These are phyloP conservation scores for Leucoraja ocellata DNA, from an alignment of 2,797 vertebrate species.

Conservation along the genomic window DNA sequence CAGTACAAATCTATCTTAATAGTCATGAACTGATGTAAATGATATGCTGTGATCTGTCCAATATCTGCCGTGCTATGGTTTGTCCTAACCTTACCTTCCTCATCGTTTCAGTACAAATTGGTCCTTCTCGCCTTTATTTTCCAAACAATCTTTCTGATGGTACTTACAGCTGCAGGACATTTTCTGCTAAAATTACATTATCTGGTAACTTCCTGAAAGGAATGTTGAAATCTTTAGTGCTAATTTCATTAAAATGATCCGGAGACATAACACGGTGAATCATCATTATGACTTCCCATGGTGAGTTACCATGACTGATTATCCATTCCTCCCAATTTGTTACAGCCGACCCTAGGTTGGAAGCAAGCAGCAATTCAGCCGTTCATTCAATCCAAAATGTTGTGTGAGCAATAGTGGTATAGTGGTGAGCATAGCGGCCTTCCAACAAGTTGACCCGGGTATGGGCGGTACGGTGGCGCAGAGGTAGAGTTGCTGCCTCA, in stretches of 20 bases:
- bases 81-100: not conserved
- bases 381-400: not conserved
- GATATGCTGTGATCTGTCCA: not conserved
- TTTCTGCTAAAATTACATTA: not conserved
- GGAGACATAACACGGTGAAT: not conserved
- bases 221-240: not conserved
- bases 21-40: not conserved
- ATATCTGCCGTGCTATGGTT: not conserved
- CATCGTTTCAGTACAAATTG: not conserved
- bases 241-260: not conserved
- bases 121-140: not conserved
- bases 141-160: not conserved
- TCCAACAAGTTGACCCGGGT: no score
- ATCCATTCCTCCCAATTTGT: not conserved
- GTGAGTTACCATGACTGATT: not conserved
- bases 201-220: not conserved
- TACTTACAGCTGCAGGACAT: not conserved
- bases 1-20: not conserved
- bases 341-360: not conserved
- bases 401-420: not conserved
- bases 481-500: no score
- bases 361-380: not conserved
- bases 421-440: no score
- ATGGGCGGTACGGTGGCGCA: no score
- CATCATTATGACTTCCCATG: not conserved